phyloP scores from a whole-genome alignment of 2,888 invertebrate species.

The Tachina lurida region DNA sequence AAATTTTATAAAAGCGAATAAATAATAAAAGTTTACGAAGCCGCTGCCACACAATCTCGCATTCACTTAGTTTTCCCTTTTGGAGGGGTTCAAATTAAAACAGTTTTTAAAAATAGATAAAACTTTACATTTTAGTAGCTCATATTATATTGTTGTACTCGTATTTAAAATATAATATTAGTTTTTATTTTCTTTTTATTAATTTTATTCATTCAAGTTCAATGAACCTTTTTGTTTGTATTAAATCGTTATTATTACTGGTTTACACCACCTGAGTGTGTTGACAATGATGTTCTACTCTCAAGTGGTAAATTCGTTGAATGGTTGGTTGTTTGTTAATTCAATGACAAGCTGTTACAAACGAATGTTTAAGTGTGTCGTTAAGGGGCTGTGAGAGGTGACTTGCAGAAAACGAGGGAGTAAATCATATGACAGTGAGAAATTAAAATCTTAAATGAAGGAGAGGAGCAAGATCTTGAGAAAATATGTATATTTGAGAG shows the following conservation, averaged over 20 bases:
- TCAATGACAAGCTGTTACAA: conserved; percentile 61
- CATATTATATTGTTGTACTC: too few species aligned
- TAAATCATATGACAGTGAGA: not conserved
- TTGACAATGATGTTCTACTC: conserved; percentile 9
- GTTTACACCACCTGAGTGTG: conserved; percentile 38
- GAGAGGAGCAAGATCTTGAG: too few species aligned
- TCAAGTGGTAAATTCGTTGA: conserved; percentile 42
- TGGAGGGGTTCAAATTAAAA: too few species aligned
- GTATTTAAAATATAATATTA: not conserved
- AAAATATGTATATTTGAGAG: too few species aligned
- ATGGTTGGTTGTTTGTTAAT: conserved; percentile 40
- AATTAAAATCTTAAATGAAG: too few species aligned
- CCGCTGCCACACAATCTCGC: too few species aligned
- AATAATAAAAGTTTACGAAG: too few species aligned
- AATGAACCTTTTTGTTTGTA: conserved; percentile 50
- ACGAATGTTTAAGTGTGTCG: conserved; percentile 33
- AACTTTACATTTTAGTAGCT: too few species aligned
- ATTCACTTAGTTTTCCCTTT: too few species aligned
- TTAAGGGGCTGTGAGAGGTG: not conserved
- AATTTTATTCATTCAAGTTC: conserved; percentile 60
- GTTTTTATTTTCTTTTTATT: not conserved
- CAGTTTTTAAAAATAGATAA: too few species aligned
- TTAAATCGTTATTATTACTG: conserved; percentile 7
- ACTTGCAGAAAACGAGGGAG: conserved; percentile 10
- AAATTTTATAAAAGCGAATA: too few species aligned